Evolutionary conservation across 2,888 invertebrate species (phyloP), one percentile per base, ranked within the genome.

Genomic region (Chromoteleia sp.): DNA sequence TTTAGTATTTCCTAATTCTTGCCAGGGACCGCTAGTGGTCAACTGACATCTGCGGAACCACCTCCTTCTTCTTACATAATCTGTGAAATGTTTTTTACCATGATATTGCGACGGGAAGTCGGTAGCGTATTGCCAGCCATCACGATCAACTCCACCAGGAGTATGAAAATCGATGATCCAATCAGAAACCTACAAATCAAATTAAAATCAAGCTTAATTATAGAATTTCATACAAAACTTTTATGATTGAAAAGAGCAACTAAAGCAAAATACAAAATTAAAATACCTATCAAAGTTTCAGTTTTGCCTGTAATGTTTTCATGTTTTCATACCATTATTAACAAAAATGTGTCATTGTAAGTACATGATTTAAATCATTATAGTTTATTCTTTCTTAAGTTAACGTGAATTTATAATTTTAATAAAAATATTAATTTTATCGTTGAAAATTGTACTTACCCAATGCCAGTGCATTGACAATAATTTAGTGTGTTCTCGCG

Each of bases 81-180:
- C 98, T 0, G 97, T 97, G 84, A 98, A 96, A 84, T 96, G 94
- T 92, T 97, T 97, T 86, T 95, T 94, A 0, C 95, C 95, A 88
- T 97, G 98, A 91, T 97, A 98, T 7, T 95, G 94, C 0, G 96
- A 95, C 0, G 98, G 97, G 89, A 98, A 98, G 92, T 98, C 98
- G 0, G 97, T 95, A 0, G 98, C 98, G 92, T 98, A 98, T 89
- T 98, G 98, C 98, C 98, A 98, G 1, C 98, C 98, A 84, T 98
- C 97, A 75, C 94, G 94, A 91, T 98, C 98, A 0, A 97, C 97
- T 1, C 98, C 98, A 0, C 97, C 97, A 0, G 97, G 96, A 6
- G 96, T 96, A 88, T 96, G 96, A 89, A 96, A 98, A 92, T 98
- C 98, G n/a, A 98, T 94, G 91, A 96, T 94, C 98, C 98, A 98